Evolutionary conservation across 2,888 invertebrate genomes (phyloP).

Genomic region (Alloscopus bannaensis): DNA sequence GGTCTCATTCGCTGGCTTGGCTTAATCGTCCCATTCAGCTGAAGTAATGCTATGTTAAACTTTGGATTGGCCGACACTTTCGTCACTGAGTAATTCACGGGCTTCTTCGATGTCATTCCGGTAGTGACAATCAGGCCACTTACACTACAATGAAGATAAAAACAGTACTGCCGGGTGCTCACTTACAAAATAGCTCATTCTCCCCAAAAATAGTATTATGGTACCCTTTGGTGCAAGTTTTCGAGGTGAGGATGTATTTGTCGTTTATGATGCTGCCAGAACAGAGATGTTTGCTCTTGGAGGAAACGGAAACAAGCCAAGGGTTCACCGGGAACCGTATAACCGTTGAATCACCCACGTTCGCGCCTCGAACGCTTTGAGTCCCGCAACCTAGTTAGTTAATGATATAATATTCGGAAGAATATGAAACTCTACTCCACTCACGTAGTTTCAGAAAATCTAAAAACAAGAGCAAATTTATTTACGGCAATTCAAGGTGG

Average conservation of each 20-base stretch:
- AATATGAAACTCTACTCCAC: neutral
- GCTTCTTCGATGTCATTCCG: constrained; percentile 31
- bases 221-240: constrained; percentile 47
- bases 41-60: constrained; percentile 49
- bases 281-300: constrained; percentile 47
- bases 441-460: too few species aligned
- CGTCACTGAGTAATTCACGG: constrained; percentile 35
- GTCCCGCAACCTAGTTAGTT: constrained; percentile 58
- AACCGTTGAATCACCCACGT: constrained; percentile 30
- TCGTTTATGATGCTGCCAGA: constrained; percentile 63
- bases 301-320: constrained; percentile 58
- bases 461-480: too few species aligned
- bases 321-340: constrained; percentile 57
- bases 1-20: constrained; percentile 60
- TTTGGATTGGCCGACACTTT: constrained; percentile 35
- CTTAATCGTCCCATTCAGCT: constrained; percentile 35
- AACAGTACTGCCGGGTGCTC: neutral
- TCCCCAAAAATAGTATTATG: neutral
- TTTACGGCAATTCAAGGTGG: constrained; percentile 53
- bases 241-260: constrained; percentile 56
- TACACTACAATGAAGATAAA: neutral
- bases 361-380: constrained; percentile 56
- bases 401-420: neutral
- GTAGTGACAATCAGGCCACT: constrained; percentile 41
- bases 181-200: neutral